A percentile compares a stretch with the other conserved stretches of the same genome.
Conservation (phyloP, 2,888 invertebrate genomes). For the Latrodectus elegans region DNA sequence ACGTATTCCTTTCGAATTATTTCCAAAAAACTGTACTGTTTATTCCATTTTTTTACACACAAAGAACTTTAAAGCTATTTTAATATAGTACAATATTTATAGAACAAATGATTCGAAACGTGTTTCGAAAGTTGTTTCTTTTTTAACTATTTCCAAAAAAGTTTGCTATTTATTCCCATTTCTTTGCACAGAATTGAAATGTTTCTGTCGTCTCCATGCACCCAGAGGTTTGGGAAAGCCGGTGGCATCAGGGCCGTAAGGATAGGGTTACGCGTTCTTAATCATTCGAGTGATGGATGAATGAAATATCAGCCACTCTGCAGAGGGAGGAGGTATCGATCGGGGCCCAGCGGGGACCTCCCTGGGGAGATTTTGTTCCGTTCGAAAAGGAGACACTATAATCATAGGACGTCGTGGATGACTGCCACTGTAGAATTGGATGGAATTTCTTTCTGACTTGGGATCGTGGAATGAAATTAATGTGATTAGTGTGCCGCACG, state of each 20-base stretch:
- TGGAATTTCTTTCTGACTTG: not conserved
- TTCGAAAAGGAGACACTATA: constrained; percentile 33
- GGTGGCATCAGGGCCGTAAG: not conserved
- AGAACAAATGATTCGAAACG: too few species aligned
- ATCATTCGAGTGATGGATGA: constrained; percentile 59
- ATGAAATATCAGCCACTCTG: constrained; percentile 18
- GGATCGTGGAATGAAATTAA: not conserved
- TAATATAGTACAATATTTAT: too few species aligned
- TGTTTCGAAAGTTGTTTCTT: too few species aligned
- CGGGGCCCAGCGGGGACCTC: constrained; percentile 11
- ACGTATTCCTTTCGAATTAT: too few species aligned
- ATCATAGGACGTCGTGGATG: constrained; percentile 23
- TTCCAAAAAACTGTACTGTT: too few species aligned
- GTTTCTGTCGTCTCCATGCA: too few species aligned
- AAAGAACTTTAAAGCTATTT: too few species aligned
- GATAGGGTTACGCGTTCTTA: constrained; percentile 67
- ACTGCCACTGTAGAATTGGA: not conserved
- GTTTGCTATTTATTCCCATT: too few species aligned
- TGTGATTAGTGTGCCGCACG: not conserved
- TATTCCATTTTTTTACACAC: too few species aligned
- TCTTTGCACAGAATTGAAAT: too few species aligned
- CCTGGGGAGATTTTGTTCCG: constrained; percentile 18
- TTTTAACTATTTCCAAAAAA: too few species aligned
- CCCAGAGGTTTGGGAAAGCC: too few species aligned
- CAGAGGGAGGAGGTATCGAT: constrained; percentile 17